A percentile compares a stretch with the other conserved stretches of the same genome.
Evolutionary conservation across 2,797 vertebrate species (phyloP).

Genomic region (Sandelia bainsii): DNA sequence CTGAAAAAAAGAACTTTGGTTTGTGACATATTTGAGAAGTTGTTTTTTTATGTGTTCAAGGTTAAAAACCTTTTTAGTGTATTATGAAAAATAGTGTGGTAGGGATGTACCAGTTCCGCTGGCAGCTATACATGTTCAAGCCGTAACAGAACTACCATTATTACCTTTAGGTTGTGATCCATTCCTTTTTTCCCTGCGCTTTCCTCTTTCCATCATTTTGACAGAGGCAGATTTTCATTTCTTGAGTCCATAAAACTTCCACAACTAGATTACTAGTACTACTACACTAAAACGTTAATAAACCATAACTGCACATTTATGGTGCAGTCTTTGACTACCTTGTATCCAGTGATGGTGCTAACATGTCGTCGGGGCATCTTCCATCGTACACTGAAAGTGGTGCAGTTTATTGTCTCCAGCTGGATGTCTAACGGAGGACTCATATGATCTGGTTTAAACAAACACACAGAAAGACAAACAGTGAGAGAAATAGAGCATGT

Average conservation of each 20-base stretch:
- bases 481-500: background rate
- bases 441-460: conserved; percentile 85
- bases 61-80: conserved; percentile 39
- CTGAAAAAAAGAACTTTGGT: conserved; percentile 51
- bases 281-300: no score
- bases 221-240: background rate
- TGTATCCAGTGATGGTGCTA: conserved; percentile 90
- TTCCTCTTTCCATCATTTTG: no score
- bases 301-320: no score
- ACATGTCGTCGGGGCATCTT: conserved; percentile 89
- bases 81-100: conserved; percentile 16
- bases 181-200: no score
- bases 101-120: background rate
- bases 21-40: conserved; percentile 18
- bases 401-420: conserved; percentile 92
- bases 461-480: conserved; percentile 33
- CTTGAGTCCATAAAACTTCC: no score
- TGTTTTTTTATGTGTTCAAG: conserved; percentile 17
- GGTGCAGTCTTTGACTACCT: conserved; percentile 76
- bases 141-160: no score
- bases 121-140: no score
- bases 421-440: conserved; percentile 91
- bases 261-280: no score
- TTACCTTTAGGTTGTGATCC: no score
- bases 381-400: conserved; percentile 91